Evolutionary conservation across 2,113 vertebrate genomes (phyloP), one percentile per base, ranked within the genome.

Genomic region (Origma solitaria): DNA sequence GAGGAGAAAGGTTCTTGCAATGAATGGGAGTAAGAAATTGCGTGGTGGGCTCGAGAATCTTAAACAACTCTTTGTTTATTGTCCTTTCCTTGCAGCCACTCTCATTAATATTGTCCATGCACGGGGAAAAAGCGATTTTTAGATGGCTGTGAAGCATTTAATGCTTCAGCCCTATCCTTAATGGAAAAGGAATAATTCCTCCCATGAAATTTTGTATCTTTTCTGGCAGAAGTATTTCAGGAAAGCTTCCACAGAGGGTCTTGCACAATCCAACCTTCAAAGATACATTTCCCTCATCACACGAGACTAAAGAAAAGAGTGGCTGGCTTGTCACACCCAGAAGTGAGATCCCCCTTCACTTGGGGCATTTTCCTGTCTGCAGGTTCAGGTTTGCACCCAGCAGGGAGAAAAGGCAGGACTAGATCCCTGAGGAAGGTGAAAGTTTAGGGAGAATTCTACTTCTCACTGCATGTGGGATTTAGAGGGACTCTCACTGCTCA

Each of bases 341-440:
- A 10, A 18, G 11, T 10, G 54, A 53, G 24, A 30, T 22, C 4
- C 7, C 19, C 23, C 11, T 7, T 5, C 6, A 45, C 30, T 5
- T 30, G 58, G 1, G 45, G 31, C 6, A 1, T 57, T 35, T 38
- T 30, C 23, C 57, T 27, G 22, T 4, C 30, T n/a, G 35, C 8
- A 28, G 14, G 24, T 2, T 38, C 38, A 27, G 60, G 15, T 75
- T 78, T 64, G 56, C 78, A 35, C 1, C 87, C 57, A 25, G 11
- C 33, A 22, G 28, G n/a, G 42, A 37, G 77, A 33, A 45, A 7
- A 70, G n/a, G 4, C 24, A 86, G 19, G 0, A 19, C 6, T 4
- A 6, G 1, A 13, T 13, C 64, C 25, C 0, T 0, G 37, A 44
- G 42, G 38, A 71, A 38, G 33, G 19, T 11, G 51, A 4, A 28